Evolutionary conservation across 2,888 invertebrate genomes (phyloP).

Genomic region (Ceramica pisi): DNA sequence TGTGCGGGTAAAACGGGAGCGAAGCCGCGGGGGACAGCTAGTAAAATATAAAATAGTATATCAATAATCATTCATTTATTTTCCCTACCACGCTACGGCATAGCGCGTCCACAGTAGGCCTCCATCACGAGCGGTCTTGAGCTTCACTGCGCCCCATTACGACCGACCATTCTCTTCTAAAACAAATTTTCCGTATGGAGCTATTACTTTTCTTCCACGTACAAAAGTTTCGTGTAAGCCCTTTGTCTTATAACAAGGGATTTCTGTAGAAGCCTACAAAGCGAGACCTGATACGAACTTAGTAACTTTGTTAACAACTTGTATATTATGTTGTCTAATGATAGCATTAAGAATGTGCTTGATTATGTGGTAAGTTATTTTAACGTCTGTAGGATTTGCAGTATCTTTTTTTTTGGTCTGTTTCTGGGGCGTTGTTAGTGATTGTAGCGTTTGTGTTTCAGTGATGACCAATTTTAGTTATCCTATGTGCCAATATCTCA

Average conservation of each 20-base stretch:
- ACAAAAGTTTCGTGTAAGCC: slow-evolving; percentile 55
- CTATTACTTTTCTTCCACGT: slow-evolving; percentile 44
- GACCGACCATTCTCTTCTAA: neutral
- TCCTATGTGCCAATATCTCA: too few relatives aligned
- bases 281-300: slow-evolving; percentile 48
- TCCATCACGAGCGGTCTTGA: too few relatives aligned
- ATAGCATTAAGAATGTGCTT: slow-evolving; percentile 30
- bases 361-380: neutral
- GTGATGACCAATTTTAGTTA: too few relatives aligned
- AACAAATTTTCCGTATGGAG: slow-evolving; percentile 22
- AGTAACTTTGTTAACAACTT: slow-evolving; percentile 52
- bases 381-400: neutral
- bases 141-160: neutral
- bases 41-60: too few relatives aligned
- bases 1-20: too few relatives aligned
- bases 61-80: too few relatives aligned
- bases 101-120: too few relatives aligned
- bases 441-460: neutral
- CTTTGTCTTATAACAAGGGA: slow-evolving; percentile 49
- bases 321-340: slow-evolving; percentile 35
- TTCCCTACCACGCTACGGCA: too few relatives aligned
- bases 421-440: neutral
- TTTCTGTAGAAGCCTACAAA: slow-evolving; percentile 44
- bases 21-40: too few relatives aligned
- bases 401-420: neutral